These are phyloP conservation scores for Myrmophylax atrothorax DNA, from an alignment of 2,113 vertebrate species.

Conservation along the genomic window DNA sequence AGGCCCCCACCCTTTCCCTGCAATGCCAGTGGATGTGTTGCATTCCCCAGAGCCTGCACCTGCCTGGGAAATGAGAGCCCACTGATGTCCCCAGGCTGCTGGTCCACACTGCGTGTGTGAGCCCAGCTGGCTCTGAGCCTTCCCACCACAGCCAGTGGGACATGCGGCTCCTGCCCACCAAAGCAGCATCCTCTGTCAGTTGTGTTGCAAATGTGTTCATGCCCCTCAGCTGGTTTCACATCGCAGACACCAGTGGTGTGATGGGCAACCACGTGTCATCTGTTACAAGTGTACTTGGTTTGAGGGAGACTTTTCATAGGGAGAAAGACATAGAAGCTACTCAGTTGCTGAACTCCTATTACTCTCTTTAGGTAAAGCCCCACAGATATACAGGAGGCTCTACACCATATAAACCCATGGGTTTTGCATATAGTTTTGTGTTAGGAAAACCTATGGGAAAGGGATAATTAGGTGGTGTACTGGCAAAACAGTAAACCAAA, in stretches of 20 bases:
- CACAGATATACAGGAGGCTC: not conserved
- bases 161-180: accelerated
- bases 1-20: not conserved
- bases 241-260: not conserved
- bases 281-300: not conserved
- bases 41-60: not conserved
- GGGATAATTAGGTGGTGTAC: not conserved
- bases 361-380: not conserved
- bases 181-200: not conserved
- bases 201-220: not conserved
- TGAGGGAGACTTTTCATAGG: not conserved
- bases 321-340: not conserved
- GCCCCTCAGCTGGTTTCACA: not conserved
- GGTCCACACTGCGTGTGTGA: not conserved
- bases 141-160: accelerated
- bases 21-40: not conserved
- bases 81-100: accelerated
- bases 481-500: not conserved
- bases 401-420: not conserved
- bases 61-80: not conserved
- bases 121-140: not conserved
- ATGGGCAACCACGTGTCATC: not conserved
- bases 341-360: not conserved
- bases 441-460: not conserved
- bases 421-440: not conserved